These are phyloP conservation scores for Atrina japonica DNA, from an alignment of 2,888 invertebrate species.

Conservation along the genomic window DNA sequence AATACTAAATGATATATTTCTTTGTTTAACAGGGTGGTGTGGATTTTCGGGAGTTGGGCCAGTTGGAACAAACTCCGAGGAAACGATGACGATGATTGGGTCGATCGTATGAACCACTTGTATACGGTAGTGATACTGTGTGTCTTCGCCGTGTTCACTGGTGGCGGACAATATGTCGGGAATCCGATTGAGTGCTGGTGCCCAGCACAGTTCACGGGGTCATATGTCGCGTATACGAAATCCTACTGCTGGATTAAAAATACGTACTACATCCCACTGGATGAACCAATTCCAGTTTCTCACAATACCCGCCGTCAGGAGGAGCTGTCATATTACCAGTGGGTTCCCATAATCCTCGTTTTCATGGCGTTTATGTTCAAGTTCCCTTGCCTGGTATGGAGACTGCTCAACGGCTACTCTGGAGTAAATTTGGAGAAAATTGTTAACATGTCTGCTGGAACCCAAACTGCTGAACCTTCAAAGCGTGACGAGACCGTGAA, in stretches of 20 bases:
- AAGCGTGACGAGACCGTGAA: constrained; percentile 68
- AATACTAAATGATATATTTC: background rate
- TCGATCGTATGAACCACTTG: constrained; percentile 71
- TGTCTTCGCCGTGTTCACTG: constrained; percentile 72
- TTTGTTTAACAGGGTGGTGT: constrained; percentile 59
- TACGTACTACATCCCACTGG: constrained; percentile 76
- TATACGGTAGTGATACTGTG: constrained; percentile 72
- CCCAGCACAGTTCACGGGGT: constrained; percentile 74
- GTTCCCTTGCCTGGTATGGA: constrained; percentile 81
- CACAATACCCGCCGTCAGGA: constrained; percentile 61
- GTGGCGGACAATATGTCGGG: constrained; percentile 71
- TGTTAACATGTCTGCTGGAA: constrained; percentile 65
- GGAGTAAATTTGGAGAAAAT: constrained; percentile 74
- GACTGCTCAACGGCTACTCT: constrained; percentile 77
- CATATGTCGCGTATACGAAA: constrained; percentile 80
- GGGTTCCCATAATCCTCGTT: constrained; percentile 81
- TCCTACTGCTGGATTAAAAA: constrained; percentile 77
- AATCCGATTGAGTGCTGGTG: constrained; percentile 76
- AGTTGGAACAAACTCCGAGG: constrained; percentile 71
- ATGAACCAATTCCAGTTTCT: constrained; percentile 65
- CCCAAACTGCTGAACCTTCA: constrained; percentile 66
- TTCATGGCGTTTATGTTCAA: constrained; percentile 82
- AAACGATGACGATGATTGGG: constrained; percentile 73
- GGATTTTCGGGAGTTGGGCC: constrained; percentile 70
- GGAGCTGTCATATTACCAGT: constrained; percentile 76